Percentiles rank a stretch among this genome's conserved stretches.
Evolutionary conservation across 53 echinoderm and acorn worm species (phyloP).

Genomic region (Echinometra lucunter): DNA sequence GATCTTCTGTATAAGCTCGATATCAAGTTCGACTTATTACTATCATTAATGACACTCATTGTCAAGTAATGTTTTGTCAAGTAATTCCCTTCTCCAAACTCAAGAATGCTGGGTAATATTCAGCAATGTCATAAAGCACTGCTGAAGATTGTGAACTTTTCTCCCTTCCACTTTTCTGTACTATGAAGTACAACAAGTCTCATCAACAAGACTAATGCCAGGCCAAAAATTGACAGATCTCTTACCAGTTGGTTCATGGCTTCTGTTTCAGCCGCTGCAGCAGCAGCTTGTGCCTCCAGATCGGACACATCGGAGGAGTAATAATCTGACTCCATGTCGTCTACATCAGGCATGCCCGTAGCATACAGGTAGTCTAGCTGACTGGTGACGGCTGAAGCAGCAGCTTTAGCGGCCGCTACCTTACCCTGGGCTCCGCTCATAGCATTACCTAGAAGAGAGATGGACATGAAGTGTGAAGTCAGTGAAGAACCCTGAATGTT

Average conservation of each 20-base stretch:
- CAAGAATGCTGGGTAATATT: no score
- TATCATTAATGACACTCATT: no score
- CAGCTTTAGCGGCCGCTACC: slow-evolving; percentile 63
- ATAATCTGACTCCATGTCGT: slow-evolving; percentile 33
- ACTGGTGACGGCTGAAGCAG: slow-evolving; percentile 16
- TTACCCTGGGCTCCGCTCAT: slow-evolving; percentile 76
- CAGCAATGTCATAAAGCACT: no score
- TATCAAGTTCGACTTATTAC: no score
- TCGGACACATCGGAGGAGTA: slow-evolving; percentile 67
- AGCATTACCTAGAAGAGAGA: slow-evolving; percentile 78
- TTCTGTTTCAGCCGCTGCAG: slow-evolving; percentile 65
- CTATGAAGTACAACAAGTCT: no score
- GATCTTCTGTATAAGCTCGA: no score
- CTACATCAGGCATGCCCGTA: slow-evolving; percentile 55
- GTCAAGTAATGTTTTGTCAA: no score
- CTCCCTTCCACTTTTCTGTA: no score
- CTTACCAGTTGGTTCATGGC: slow-evolving; percentile 82
- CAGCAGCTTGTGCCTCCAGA: slow-evolving; percentile 69
- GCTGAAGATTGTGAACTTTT: no score
- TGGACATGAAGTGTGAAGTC: not conserved
- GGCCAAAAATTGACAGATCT: no score
- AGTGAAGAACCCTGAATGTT: not conserved
- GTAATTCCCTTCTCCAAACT: no score
- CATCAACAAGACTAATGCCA: no score
- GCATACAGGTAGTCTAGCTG: slow-evolving; percentile 50